phyloP scores from a whole-genome alignment of 37 sponge, comb jelly and placozoan genomes.

The Eunapius fragilis region DNA sequence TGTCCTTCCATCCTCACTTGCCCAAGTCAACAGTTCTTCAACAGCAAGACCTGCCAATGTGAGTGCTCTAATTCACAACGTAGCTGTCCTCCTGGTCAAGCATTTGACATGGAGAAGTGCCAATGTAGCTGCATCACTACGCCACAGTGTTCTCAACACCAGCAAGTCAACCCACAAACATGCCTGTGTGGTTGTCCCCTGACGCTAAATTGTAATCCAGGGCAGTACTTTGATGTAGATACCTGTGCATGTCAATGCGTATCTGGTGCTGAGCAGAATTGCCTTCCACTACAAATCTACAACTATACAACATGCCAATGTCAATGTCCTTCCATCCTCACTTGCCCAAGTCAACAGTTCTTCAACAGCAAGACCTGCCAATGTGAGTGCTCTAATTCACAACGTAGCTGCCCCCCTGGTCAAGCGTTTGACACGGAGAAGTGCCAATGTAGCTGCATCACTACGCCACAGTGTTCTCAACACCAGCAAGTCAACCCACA shows the following conservation, averaged over 20 bases:
- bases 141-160: background rate
- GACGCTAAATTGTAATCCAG: background rate
- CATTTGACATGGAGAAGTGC: background rate
- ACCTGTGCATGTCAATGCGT: slow-evolving; percentile 38
- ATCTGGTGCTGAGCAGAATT: background rate
- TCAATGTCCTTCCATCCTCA: slow-evolving; percentile 1
- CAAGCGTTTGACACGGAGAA: slow-evolving; percentile 26
- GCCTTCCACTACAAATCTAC: background rate
- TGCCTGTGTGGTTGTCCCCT: background rate
- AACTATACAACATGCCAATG: slow-evolving; percentile 10
- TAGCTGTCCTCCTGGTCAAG: background rate
- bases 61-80: background rate
- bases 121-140: slow-evolving; percentile 4
- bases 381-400: slow-evolving; percentile 33
- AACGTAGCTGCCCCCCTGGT: background rate
- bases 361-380: slow-evolving; percentile 22
- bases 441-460: slow-evolving; percentile 24
- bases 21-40: background rate
- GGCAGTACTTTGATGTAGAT: slow-evolving; percentile 14
- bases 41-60: slow-evolving; percentile 1
- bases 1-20: slow-evolving; percentile 1
- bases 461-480: slow-evolving; percentile 9
- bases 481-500: background rate
- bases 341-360: background rate
- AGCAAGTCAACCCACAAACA: slow-evolving; percentile 12